Conservation (phyloP, 2,797 vertebrate genomes). For the Takifugu ocellatus region DNA sequence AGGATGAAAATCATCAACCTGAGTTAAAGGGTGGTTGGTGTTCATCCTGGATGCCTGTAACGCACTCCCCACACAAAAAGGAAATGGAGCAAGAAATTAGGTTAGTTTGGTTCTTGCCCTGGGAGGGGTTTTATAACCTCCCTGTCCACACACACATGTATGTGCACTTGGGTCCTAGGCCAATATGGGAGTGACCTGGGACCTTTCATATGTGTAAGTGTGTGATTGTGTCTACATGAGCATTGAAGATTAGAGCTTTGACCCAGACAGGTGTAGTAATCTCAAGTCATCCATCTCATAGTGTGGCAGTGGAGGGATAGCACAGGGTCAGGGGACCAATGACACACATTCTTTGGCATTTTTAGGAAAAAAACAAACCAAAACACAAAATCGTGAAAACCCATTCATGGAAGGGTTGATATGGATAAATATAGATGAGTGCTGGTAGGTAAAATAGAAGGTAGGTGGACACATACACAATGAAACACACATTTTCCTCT, state of each 20-base stretch:
- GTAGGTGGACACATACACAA: constrained; percentile 23
- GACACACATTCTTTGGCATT: constrained; percentile 66
- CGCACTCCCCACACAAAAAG: constrained; percentile 54
- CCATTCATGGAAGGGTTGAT: constrained; percentile 42
- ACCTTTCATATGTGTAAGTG: constrained; percentile 40
- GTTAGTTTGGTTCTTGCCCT: constrained; percentile 73
- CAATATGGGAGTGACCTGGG: constrained; percentile 62
- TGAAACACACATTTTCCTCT: constrained; percentile 20
- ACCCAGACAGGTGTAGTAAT: constrained; percentile 1
- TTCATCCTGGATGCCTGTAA: constrained; percentile 54
- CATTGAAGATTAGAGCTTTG: constrained; percentile 59
- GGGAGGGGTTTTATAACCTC: constrained; percentile 51
- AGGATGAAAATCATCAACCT: constrained; percentile 63
- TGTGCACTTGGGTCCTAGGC: constrained; percentile 57
- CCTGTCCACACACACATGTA: not conserved
- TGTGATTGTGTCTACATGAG: constrained; percentile 58
- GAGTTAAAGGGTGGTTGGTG: constrained; percentile 55
- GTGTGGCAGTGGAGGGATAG: too few relatives aligned
- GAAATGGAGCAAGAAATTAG: constrained; percentile 83
- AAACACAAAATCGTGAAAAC: constrained; percentile 45
- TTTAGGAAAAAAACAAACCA: constrained; percentile 47
- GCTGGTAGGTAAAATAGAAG: constrained; percentile 27
- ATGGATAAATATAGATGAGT: constrained; percentile 45
- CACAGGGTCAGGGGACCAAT: constrained; percentile 57
- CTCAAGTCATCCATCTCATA: too few relatives aligned